Evolutionary conservation across 53 echinoderm and acorn worm genomes (phyloP).

Genomic region (Actinopyga echinites): DNA sequence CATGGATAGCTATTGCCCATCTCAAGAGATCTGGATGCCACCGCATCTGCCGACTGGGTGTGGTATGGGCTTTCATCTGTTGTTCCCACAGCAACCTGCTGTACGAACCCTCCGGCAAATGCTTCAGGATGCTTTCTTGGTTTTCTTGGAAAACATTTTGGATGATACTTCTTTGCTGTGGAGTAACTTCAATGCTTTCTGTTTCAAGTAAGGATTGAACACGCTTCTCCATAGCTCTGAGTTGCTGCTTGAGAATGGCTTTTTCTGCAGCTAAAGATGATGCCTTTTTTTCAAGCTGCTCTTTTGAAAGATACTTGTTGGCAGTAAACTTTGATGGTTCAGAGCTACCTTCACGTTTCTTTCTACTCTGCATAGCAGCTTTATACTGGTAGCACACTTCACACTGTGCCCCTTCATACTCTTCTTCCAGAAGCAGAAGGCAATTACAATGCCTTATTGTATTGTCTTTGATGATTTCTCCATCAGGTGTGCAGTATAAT

Average conservation of each 20-base stretch:
- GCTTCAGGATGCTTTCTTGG: neutral
- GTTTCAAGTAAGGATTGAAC: neutral
- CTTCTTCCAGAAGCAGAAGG: too few species aligned
- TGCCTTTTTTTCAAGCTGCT: too few species aligned
- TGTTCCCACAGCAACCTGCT: constrained; percentile 24
- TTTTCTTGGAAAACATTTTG: neutral
- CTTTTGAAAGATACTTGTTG: too few species aligned
- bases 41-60: neutral
- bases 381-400: too few species aligned
- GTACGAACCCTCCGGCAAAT: neutral
- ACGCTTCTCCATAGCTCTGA: neutral
- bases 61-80: neutral
- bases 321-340: too few species aligned
- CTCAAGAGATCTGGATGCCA: constrained; percentile 18
- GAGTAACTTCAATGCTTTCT: neutral
- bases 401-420: too few species aligned
- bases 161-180: neutral
- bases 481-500: too few species aligned
- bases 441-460: too few species aligned
- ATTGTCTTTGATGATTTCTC: too few species aligned
- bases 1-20: neutral
- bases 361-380: too few species aligned
- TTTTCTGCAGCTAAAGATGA: too few species aligned
- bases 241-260: neutral
- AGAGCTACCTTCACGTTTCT: too few species aligned